phyloP scores from a whole-genome alignment of 2,797 vertebrate species.

The Catharus ustulatus region DNA sequence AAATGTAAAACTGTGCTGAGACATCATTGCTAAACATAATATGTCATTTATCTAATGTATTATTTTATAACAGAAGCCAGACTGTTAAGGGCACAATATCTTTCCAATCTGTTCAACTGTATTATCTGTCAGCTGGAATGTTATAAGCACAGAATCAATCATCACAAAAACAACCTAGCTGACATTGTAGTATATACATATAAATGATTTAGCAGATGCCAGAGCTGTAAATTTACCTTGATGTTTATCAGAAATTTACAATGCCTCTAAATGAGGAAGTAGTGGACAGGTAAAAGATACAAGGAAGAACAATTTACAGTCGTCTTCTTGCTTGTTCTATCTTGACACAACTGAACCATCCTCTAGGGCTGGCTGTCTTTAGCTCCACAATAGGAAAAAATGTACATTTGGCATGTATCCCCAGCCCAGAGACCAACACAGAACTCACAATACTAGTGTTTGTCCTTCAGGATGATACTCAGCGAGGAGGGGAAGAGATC shows the following conservation, averaged over 20 bases:
- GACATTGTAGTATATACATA: not conserved
- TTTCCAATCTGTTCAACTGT: not conserved
- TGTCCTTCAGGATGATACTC: not conserved
- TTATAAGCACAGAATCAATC: not conserved
- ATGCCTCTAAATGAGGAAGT: not conserved
- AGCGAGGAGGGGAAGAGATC: not conserved
- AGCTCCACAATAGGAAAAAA: not conserved
- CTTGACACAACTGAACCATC: not conserved
- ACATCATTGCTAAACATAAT: not conserved
- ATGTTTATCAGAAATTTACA: not conserved
- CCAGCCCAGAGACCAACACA: not conserved
- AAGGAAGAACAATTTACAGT: not conserved
- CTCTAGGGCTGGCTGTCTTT: not conserved
- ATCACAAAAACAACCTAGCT: not conserved
- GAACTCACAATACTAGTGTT: not conserved
- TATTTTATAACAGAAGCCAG: slow-evolving; percentile 4
- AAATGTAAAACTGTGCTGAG: not conserved
- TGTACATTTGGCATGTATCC: not conserved
- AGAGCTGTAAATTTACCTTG: not conserved
- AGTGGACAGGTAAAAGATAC: not conserved
- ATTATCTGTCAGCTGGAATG: not conserved
- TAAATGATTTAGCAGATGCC: not conserved
- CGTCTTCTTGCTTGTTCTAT: not conserved
- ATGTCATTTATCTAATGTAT: not conserved
- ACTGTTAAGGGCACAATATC: not conserved